A percentile compares a stretch with the other conserved stretches of the same genome.
phyloP scores from a whole-genome alignment of 2,113 vertebrate genomes.

The Cavia aperea region DNA sequence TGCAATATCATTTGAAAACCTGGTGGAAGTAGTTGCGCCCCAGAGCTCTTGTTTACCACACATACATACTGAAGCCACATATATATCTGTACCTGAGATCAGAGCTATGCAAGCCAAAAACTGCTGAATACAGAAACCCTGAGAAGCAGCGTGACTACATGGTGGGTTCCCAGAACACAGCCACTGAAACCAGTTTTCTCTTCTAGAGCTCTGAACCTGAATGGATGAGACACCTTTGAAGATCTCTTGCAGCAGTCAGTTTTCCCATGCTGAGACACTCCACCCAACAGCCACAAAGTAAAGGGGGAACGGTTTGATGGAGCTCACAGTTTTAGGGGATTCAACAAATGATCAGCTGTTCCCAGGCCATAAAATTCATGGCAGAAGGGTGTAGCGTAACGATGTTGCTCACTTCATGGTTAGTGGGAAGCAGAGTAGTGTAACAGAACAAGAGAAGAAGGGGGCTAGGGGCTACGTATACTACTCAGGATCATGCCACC shows the following conservation, averaged over 20 bases:
- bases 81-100: fast-evolving
- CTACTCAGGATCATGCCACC: neutral
- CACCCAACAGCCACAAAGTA: neutral
- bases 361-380: neutral
- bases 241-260: neutral
- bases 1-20: neutral
- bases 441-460: neutral
- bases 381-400: neutral
- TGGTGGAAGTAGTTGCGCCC: neutral
- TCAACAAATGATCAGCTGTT: neutral
- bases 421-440: neutral
- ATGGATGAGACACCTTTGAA: neutral
- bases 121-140: neutral
- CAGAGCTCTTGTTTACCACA: neutral
- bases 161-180: too few species aligned
- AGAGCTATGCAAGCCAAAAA: too few species aligned
- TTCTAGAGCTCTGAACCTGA: neutral
- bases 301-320: neutral
- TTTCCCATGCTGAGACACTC: neutral
- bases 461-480: neutral
- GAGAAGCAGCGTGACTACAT: neutral
- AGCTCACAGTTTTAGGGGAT: neutral
- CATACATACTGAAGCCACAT: neutral
- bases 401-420: neutral
- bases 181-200: neutral